phyloP scores from a whole-genome alignment of 1,140 invertebrate species.

The Eubasilissa regina region DNA sequence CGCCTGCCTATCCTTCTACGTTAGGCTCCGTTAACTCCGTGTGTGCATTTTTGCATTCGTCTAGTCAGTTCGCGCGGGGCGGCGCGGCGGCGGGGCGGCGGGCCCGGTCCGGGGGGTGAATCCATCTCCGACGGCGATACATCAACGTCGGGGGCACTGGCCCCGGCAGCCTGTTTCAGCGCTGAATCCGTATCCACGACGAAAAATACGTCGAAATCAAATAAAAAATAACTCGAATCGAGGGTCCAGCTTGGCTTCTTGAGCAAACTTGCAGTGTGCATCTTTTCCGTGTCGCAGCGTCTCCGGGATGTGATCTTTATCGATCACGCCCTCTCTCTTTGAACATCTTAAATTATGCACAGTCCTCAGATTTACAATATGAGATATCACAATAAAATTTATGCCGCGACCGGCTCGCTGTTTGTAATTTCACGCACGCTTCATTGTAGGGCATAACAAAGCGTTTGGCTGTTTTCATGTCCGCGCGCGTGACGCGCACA shows the following conservation, averaged over 20 bases:
- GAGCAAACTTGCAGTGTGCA: background rate
- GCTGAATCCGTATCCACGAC: background rate
- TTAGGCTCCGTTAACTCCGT: background rate
- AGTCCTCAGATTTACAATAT: background rate
- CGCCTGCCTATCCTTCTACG: constrained; percentile 12
- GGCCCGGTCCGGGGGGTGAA: background rate
- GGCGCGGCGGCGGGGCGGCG: background rate
- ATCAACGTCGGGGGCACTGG: constrained; percentile 26
- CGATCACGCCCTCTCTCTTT: background rate
- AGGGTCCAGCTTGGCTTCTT: background rate
- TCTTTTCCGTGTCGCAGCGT: background rate
- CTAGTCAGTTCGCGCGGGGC: background rate
- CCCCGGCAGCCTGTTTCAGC: background rate
- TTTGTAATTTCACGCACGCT: constrained; percentile 13
- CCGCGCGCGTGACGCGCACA: background rate
- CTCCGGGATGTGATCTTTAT: background rate
- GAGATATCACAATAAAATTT: background rate
- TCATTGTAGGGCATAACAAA: constrained; percentile 2
- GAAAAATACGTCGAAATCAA: background rate
- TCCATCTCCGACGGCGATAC: constrained; percentile 12
- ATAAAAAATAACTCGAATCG: background rate
- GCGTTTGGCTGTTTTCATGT: background rate
- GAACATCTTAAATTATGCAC: background rate
- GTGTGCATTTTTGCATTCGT: constrained; percentile 29
- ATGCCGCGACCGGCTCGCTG: background rate